phyloP scores from a whole-genome alignment of 2,888 invertebrate species.

The Drosophila maculinotata region DNA sequence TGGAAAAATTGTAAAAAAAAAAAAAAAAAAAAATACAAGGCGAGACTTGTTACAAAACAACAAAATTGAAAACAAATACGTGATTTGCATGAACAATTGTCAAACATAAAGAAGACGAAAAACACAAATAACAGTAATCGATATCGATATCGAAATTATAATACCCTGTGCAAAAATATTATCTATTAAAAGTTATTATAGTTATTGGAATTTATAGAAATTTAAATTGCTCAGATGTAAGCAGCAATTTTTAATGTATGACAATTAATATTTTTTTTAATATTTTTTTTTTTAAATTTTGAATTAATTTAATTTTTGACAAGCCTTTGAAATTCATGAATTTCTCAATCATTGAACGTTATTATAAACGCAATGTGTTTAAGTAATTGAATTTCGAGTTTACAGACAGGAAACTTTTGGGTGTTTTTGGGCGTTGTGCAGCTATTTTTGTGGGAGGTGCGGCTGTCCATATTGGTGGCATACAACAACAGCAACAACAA shows the following conservation, averaged over 20 bases:
- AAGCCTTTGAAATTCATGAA: too few relatives aligned
- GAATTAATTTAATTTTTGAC: too few relatives aligned
- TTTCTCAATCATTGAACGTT: too few relatives aligned
- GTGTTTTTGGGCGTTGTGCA: neutral
- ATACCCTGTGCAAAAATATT: too few relatives aligned
- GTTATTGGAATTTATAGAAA: too few relatives aligned
- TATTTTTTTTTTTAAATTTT: too few relatives aligned
- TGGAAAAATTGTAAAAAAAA: conserved; percentile 20
- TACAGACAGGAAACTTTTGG: neutral
- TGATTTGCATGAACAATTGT: neutral
- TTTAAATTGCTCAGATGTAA: too few relatives aligned
- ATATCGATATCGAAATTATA: too few relatives aligned
- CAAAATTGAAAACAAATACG: neutral
- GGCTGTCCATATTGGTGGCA: conserved; percentile 26
- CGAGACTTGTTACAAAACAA: conserved; percentile 8
- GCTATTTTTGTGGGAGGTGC: conserved; percentile 42
- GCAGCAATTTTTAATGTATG: too few relatives aligned
- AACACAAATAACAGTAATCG: neutral
- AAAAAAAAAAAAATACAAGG: conserved; percentile 10
- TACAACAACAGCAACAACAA: conserved; percentile 11
- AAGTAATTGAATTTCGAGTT: too few relatives aligned
- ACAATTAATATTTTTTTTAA: too few relatives aligned
- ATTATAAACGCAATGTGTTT: too few relatives aligned
- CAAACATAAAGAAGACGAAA: conserved; percentile 1
- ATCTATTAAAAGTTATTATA: neutral